phyloP scores from a whole-genome alignment of 2,113 vertebrate genomes.

The Litocranius walleri region DNA sequence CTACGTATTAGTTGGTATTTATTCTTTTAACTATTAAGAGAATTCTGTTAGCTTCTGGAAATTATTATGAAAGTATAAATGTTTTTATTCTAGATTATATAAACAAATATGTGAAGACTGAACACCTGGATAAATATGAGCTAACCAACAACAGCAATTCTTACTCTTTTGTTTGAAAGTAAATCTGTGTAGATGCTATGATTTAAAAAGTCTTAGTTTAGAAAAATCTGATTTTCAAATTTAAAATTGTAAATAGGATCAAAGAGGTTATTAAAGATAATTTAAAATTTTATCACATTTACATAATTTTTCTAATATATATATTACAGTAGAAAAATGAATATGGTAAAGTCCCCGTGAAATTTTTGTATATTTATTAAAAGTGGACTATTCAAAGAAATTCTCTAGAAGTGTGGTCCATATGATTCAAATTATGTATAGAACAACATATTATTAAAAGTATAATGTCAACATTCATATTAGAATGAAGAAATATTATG shows the following conservation, averaged over 20 bases:
- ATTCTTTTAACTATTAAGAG: not conserved
- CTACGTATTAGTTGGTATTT: not conserved
- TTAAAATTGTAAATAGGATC: constrained; percentile 56
- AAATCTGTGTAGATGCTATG: constrained; percentile 42
- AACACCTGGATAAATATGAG: not conserved
- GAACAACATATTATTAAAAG: not conserved
- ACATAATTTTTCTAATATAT: not conserved
- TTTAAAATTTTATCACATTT: not conserved
- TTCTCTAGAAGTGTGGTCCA: not conserved
- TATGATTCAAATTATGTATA: not conserved
- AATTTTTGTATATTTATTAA: not conserved
- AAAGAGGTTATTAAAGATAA: not conserved
- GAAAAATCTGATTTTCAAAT: constrained; percentile 32
- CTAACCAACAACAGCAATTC: constrained; percentile 44
- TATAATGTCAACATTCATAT: not conserved
- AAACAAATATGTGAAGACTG: not conserved
- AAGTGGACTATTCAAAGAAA: not conserved
- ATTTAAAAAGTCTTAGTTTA: constrained; percentile 30
- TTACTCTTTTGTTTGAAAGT: constrained; percentile 53
- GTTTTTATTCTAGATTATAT: not conserved
- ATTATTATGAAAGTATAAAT: not conserved
- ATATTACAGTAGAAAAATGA: not conserved
- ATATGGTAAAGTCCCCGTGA: not conserved
- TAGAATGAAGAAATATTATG: not conserved
- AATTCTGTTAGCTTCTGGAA: not conserved